Conservation (phyloP, 2,113 vertebrate genomes). For the Podocnemis expansa region DNA sequence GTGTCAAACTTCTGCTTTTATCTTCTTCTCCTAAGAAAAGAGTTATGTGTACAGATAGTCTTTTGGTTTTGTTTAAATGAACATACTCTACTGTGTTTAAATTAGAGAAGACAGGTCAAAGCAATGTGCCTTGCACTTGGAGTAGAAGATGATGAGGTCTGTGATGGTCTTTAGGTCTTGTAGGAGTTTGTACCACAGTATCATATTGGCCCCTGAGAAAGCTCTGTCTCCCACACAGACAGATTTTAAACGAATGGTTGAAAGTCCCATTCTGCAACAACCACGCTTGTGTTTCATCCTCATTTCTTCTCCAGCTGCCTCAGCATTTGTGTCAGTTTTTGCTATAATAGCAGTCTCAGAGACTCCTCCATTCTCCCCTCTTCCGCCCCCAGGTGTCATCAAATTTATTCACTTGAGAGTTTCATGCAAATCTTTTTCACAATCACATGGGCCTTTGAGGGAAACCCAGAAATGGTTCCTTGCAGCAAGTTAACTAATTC, state of each 20-base stretch:
- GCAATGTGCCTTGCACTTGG: not conserved
- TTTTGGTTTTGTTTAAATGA: not conserved
- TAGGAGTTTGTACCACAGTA: not conserved
- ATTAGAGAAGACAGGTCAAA: not conserved
- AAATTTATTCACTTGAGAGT: not conserved
- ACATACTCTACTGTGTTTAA: not conserved
- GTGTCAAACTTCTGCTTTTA: not conserved
- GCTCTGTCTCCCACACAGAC: not conserved
- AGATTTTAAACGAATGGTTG: not conserved
- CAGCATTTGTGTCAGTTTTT: conserved; percentile 25
- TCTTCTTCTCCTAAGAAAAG: not conserved
- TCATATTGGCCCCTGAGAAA: not conserved
- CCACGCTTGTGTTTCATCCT: rapidly evolving
- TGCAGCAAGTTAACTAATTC: not conserved
- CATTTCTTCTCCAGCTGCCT: not conserved
- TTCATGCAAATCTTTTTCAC: conserved; percentile 29
- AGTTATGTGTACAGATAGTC: not conserved
- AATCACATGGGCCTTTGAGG: not conserved
- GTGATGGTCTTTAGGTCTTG: not conserved
- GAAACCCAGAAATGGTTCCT: conserved; percentile 15
- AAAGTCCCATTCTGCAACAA: not conserved
- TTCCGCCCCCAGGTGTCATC: conserved; percentile 4
- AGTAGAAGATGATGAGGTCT: not conserved
- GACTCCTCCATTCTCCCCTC: not conserved
- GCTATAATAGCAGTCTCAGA: not conserved